These are phyloP conservation scores for Porphyrio hochstetteri DNA, from an alignment of 2,113 vertebrate species.

Conservation along the genomic window DNA sequence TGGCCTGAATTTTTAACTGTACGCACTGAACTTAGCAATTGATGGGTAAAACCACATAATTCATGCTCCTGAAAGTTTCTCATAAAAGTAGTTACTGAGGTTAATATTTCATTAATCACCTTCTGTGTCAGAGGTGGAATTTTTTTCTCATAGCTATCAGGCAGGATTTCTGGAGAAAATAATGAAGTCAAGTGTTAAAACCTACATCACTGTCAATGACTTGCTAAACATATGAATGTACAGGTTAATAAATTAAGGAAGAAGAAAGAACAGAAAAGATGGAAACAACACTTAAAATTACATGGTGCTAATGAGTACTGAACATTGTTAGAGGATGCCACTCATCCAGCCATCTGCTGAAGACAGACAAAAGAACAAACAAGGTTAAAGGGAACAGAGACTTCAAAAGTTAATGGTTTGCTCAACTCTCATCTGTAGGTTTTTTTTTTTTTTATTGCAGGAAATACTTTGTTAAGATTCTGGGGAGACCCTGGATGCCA, in stretches of 20 bases:
- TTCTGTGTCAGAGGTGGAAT: not conserved
- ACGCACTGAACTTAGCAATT: not conserved
- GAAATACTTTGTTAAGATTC: not conserved
- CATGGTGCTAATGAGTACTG: constrained; percentile 66
- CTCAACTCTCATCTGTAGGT: not conserved
- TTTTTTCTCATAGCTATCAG: not conserved
- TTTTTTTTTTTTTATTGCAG: not conserved
- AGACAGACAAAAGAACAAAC: constrained; percentile 52
- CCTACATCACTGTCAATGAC: constrained; percentile 24
- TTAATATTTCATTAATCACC: constrained; percentile 63
- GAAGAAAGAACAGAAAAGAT: constrained; percentile 35
- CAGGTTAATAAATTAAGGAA: constrained; percentile 44
- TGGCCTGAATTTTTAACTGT: constrained; percentile 20
- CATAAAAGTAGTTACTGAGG: constrained; percentile 19
- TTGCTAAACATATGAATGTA: constrained; percentile 38
- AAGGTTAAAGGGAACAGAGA: constrained; percentile 56
- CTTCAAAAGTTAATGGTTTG: constrained; percentile 18
- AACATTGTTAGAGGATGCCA: constrained; percentile 41
- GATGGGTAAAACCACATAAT: constrained; percentile 35
- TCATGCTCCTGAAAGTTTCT: not conserved
- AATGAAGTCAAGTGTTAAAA: constrained; percentile 30
- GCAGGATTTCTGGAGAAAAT: constrained; percentile 40
- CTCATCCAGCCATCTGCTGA: constrained; percentile 63
- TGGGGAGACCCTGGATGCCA: not conserved
- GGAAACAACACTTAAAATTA: constrained; percentile 57